Evolutionary conservation across 1,140 invertebrate species (phyloP).

Genomic region (Nebria ingens): DNA sequence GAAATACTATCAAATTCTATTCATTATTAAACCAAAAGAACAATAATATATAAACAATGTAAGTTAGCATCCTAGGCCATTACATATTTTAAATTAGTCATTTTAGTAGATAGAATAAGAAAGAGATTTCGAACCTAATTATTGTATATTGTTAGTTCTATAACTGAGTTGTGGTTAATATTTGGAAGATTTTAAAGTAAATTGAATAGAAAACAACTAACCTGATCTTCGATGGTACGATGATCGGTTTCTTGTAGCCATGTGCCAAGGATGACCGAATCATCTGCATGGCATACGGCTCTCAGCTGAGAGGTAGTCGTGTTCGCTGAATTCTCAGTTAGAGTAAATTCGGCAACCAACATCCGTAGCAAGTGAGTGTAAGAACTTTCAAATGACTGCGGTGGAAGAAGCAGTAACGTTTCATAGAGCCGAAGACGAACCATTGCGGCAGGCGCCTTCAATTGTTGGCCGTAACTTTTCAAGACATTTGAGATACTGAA

Average conservation of each 20-base stretch:
- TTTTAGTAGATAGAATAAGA: no score
- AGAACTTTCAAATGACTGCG: slow-evolving; percentile 73
- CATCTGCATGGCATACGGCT: slow-evolving; percentile 80
- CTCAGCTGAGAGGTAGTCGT: slow-evolving; percentile 84
- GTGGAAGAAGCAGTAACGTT: slow-evolving; percentile 72
- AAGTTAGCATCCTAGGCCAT: no score
- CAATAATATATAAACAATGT: no score
- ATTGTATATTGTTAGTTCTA: no score
- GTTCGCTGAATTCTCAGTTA: slow-evolving; percentile 89
- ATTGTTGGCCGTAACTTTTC: slow-evolving; percentile 84
- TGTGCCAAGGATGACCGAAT: slow-evolving; percentile 76
- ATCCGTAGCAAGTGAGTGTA: slow-evolving; percentile 81
- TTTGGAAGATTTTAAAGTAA: no score
- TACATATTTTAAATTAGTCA: no score
- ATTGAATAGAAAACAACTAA: no score
- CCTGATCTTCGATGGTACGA: slow-evolving; percentile 94
- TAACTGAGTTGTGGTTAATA: no score
- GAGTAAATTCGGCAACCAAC: slow-evolving; percentile 94
- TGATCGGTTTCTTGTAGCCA: slow-evolving; percentile 94
- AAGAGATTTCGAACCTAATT: no score
- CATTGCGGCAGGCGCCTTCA: slow-evolving; percentile 89
- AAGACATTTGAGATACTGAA: slow-evolving; percentile 60
- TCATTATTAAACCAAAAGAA: no score
- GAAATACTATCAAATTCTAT: no score
- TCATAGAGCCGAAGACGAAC: slow-evolving; percentile 86